Evolutionary conservation across 1,140 invertebrate species (phyloP), one percentile per base, ranked within the genome.

Genomic region (Asobara japonica): DNA sequence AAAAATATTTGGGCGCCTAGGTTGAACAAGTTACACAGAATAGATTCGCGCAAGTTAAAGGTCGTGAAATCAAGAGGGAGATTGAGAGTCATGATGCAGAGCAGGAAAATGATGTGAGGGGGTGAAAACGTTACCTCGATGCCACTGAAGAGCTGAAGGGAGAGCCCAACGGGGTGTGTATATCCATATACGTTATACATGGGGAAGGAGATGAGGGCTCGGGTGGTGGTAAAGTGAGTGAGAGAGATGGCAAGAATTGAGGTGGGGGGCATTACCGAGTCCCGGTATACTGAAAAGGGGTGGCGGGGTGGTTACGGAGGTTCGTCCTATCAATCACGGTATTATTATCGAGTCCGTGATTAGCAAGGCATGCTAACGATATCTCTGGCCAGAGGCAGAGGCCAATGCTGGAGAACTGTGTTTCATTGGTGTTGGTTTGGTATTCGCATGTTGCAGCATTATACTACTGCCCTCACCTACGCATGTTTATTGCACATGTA

Each of bases 301-400:
- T 33, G 65, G 66, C 74, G 70, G 74, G 68, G 74, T 74, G 75
- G 77, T 80, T 75, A 65, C 68, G 64, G 79, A 79, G 79, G 80
- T 83, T 82, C 85, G 83, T 85, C 82, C 85, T 86, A 87, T 87
- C 85, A 87, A 87, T 87, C 86, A 86, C 83, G 83, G 82, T 87
- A 86, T 86, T 87, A 87, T 87, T 86, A 86, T 87, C 86, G 84
- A 84, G 83, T 82, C 80, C 82, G 83, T 86, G 84, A 86, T 86
- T 87, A 87, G 84, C 83, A 86, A 87, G 84, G 86, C 86, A 87
- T 82, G 86, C 83, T 86, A 87, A 87, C 85, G 85, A 87, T 87
- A 87, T 86, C 83, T 85, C 84, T 83, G 80, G 81, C 80, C 80
- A 78, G 79, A 82, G 83, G 82, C 83, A 79, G 78, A 82, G 79